Conservation (phyloP, 2,797 vertebrate genomes). For the Semaprochilodus insignis region DNA sequence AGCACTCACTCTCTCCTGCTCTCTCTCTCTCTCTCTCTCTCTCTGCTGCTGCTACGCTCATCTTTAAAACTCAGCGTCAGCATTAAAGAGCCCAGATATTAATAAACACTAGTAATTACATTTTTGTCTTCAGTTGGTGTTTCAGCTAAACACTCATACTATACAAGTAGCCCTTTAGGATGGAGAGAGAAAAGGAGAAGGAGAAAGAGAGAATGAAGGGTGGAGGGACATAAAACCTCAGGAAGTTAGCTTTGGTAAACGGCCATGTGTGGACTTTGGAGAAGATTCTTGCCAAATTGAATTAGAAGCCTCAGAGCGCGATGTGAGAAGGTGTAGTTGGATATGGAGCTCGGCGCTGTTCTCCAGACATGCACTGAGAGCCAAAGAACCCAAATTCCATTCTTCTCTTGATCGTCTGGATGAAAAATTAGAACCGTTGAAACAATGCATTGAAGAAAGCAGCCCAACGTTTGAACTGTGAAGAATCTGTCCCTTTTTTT, state of each 20-base stretch:
- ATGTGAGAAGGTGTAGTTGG: slow-evolving; percentile 62
- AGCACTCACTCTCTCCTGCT: too few species aligned
- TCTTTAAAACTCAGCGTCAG: too few species aligned
- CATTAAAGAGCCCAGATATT: too few species aligned
- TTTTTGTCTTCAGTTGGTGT: too few species aligned
- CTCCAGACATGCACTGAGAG: slow-evolving; percentile 15
- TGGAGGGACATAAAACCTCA: slow-evolving; percentile 36
- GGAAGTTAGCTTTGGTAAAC: slow-evolving; percentile 74
- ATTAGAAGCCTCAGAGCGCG: slow-evolving; percentile 19
- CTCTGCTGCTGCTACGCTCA: too few species aligned
- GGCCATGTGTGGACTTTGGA: slow-evolving; percentile 67
- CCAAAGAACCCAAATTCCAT: slow-evolving; percentile 50
- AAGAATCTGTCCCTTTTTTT: slow-evolving; percentile 7
- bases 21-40: too few species aligned
- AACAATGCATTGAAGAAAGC: neutral
- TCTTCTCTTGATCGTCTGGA: slow-evolving; percentile 16
- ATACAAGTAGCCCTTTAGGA: neutral
- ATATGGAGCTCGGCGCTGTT: slow-evolving; percentile 52
- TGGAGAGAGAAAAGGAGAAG: neutral
- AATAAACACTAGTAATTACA: too few species aligned
- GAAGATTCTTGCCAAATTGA: slow-evolving; percentile 10
- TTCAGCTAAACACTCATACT: neutral
- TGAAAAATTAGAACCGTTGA: neutral
- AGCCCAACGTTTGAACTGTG: neutral
- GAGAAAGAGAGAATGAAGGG: neutral